Base-by-base conservation (phyloP, 2,888 invertebrate species). In the Amphimallon solstitiale region DNA sequence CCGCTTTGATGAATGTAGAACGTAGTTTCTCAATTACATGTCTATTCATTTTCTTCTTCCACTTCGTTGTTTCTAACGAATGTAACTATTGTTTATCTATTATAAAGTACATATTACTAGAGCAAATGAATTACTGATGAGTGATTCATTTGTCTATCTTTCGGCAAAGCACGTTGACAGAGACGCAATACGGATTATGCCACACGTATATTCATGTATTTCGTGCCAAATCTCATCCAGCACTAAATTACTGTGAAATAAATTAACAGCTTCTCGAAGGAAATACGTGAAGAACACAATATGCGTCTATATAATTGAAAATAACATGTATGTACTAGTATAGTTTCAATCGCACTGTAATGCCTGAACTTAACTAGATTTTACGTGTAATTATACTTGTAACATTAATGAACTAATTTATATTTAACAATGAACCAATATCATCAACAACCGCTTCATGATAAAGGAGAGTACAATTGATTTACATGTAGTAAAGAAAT, bases 201-300 rank as follows among this genome's bases (percentile, higher is more conserved):
- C 23, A 12, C 40, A 56, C 40, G 14, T 40, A 19, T 40, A 40
- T 56, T 40, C 56, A 15, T 40, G 38, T 12, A 19, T 19, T 40
- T 17, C 56, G 12, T 12, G 21, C 56, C 4, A 23, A 56, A 56
- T 56, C 40, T 56, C 56, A 56, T 15, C 40, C 56, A 23, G 23
- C 40, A 40, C 40, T 12, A 56, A 40, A 40, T 40, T 56, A 21
- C 56, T 56, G 21, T 21, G 56, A 56, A 56, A 56, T 56, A 40
- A 56, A 56, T 56, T 56, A 56, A 40, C 23, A 12, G 40, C 12
- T 19, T 17, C 23, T 12, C 9, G 52, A 17, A 15, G 37, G 19
- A 56, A 40, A 40, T 40, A 23, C 21, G 40, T 35, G 23, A 56
- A 40, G 56, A 23, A 43, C 38, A 56, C 35, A 40, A 23, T 40